Evolutionary conservation across 1,140 invertebrate species (phyloP).

Genomic region (Harpegnathos saltator): DNA sequence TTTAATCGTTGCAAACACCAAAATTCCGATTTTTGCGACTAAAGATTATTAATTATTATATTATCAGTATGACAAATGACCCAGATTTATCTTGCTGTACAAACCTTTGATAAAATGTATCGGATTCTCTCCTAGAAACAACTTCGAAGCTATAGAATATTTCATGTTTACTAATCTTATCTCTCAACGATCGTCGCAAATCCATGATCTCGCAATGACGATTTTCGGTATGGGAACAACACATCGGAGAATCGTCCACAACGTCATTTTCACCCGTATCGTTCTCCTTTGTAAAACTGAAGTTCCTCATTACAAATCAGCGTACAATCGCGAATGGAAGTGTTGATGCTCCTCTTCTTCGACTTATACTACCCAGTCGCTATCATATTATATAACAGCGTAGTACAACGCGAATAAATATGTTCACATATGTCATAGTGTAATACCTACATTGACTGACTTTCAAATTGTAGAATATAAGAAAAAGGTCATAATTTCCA

Average conservation of each 20-base stretch:
- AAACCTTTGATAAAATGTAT: conserved; percentile 68
- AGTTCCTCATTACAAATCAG: conserved; percentile 29
- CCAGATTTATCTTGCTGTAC: not conserved
- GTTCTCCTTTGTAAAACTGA: not conserved
- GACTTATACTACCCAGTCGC: not conserved
- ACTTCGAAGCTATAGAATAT: conserved; percentile 77
- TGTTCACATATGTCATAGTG: not conserved
- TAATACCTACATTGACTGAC: not conserved
- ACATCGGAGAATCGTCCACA: not conserved
- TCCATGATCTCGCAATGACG: not conserved
- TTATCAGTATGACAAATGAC: not conserved
- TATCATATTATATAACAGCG: conserved; percentile 57
- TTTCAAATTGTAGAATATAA: not conserved
- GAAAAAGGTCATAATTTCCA: not conserved
- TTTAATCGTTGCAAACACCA: not conserved
- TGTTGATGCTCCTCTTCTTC: not conserved
- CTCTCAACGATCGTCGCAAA: conserved; percentile 60
- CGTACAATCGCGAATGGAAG: not conserved
- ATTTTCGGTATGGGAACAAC: not conserved
- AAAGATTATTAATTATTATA: not conserved
- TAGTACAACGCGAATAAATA: not conserved
- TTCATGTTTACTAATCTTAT: conserved; percentile 62
- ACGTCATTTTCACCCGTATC: not conserved
- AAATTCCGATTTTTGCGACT: too few species aligned
- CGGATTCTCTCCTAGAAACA: conserved; percentile 44